Evolutionary conservation across 2,797 vertebrate species (phyloP), one percentile per base, ranked within the genome.

Genomic region (Molothrus ater): DNA sequence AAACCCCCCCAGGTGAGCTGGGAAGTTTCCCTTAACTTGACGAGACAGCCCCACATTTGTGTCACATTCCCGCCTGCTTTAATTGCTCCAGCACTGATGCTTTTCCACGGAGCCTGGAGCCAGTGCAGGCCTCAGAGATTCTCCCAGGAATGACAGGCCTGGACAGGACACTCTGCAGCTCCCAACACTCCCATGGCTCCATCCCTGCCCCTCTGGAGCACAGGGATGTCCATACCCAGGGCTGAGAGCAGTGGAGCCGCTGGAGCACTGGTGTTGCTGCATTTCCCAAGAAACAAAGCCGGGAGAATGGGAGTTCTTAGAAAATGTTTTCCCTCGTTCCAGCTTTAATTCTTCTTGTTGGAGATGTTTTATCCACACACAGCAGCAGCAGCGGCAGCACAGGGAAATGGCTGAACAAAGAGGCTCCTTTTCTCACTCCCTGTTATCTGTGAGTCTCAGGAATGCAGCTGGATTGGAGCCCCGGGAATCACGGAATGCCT

Each of bases 341-440:
- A 76, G 73, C 14, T 85, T 93, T 80, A 86, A 76, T 91, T 93
- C 78, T 60, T 45, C 60, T 72, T 25, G 32, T 31, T 75, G 34
- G 73, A 72, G 88, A 20, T 43, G 61, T 79, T 95, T 95, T 88
- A 79, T 87, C 90, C 29, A 19, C 92, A 54, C 3, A 10, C 8
- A 2, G 34, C 56, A 1, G 60, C 76, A 72, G 79, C 94, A 91
- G 51, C 75, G n/a, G 76, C 94, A 90, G 71, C 92, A 92, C 90
- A 61, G 91, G 71, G 92, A 93, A 90, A 70, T 32, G 40, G 61
- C 68, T 53, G 91, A 95, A 93, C 83, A 95, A 93, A 96, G 74
- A 34, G 53, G 17, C 26, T 88, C 73, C 45, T 83, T 65, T 84
- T 63, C 57, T 81, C 65, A 16, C 66, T 70, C 60, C n/a, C 51